Evolutionary conservation across 2,797 vertebrate genomes (phyloP).

Genomic region (Diplodus puntazzo): DNA sequence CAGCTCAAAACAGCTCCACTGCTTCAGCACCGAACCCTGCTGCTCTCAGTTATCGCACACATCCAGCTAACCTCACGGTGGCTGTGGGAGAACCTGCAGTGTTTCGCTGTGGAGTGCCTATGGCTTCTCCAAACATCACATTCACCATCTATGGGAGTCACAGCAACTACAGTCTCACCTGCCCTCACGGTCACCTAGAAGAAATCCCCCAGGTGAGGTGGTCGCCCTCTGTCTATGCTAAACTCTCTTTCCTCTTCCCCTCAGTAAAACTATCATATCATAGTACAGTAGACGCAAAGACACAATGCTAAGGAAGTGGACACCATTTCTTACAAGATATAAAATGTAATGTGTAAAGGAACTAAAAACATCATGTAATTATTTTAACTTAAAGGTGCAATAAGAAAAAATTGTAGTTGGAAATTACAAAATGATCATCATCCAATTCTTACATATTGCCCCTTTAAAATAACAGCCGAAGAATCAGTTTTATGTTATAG

Average conservation of each 20-base stretch:
- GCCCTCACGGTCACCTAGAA: conserved; percentile 46
- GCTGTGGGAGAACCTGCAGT: conserved; percentile 57
- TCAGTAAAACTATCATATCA: not conserved
- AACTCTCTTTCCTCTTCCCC: not conserved
- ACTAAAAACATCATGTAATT: no score
- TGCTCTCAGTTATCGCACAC: conserved; percentile 28
- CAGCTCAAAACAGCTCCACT: conserved; percentile 41
- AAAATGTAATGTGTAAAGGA: no score
- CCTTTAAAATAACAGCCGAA: no score
- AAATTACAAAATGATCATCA: no score
- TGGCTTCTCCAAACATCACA: conserved; percentile 30
- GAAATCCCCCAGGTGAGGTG: conserved; percentile 64
- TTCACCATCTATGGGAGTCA: conserved; percentile 57
- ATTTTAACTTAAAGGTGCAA: no score
- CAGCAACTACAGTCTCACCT: conserved; percentile 67
- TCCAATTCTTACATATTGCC: no score
- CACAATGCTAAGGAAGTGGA: not conserved
- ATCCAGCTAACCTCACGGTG: conserved; percentile 48
- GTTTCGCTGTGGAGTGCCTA: conserved; percentile 69
- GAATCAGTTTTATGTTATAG: no score
- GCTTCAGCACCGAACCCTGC: not conserved
- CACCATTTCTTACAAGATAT: not conserved
- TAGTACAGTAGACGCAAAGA: not conserved
- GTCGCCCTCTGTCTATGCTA: not conserved
- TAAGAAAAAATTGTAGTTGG: no score